A percentile compares a stretch with the other conserved stretches of the same genome.
These are phyloP conservation scores for Xylota sylvarum DNA, from an alignment of 2,888 invertebrate species.

Conservation along the genomic window DNA sequence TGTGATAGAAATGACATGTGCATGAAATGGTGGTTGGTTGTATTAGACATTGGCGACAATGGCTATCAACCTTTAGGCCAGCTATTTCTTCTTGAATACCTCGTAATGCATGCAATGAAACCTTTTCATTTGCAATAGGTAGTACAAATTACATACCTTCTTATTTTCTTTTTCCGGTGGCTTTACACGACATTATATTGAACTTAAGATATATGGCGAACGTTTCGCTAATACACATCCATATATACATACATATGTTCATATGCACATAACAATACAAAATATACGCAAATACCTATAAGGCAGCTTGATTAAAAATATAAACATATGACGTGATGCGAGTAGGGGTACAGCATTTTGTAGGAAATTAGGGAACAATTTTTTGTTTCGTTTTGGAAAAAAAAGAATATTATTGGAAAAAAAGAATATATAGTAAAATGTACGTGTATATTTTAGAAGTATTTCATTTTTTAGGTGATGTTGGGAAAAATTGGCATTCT, in stretches of 20 bases:
- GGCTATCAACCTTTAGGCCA: slow-evolving; percentile 50
- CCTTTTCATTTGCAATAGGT: slow-evolving; percentile 17
- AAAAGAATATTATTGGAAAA: too few species aligned
- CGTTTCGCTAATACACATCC: background rate
- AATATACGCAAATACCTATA: background rate
- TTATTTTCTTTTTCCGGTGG: background rate
- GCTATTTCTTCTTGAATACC: slow-evolving; percentile 23
- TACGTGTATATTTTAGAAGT: too few species aligned
- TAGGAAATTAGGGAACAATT: too few species aligned
- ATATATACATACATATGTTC: background rate
- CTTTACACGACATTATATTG: background rate
- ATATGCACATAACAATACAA: too few species aligned
- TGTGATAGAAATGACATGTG: slow-evolving; percentile 46
- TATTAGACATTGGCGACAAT: slow-evolving; percentile 24
- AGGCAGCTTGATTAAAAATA: too few species aligned
- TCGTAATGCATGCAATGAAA: slow-evolving; percentile 16
- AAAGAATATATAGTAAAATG: too few species aligned
- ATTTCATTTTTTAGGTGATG: too few species aligned
- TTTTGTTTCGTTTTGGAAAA: too few species aligned
- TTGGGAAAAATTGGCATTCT: too few species aligned
- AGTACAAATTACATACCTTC: background rate
- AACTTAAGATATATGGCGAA: background rate
- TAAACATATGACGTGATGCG: too few species aligned
- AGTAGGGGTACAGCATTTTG: too few species aligned
- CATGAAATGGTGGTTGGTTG: slow-evolving; percentile 25